phyloP scores from a whole-genome alignment of 2,113 vertebrate species.

The Calyptommatus sinebrachiatus region DNA sequence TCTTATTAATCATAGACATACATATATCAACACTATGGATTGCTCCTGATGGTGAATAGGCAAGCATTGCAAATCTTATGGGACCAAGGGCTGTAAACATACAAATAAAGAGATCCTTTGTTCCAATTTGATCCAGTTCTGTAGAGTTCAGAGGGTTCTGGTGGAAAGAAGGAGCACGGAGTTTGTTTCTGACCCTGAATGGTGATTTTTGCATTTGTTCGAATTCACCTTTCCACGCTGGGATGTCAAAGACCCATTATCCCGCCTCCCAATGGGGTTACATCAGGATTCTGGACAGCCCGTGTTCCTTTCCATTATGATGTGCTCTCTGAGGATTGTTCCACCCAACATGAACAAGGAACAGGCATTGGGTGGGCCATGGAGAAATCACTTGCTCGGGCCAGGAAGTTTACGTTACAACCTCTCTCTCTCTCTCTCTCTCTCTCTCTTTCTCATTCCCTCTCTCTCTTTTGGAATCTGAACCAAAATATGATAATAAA shows the following conservation, averaged over 20 bases:
- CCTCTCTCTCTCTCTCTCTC: constrained; percentile 11
- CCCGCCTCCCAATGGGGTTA: neutral
- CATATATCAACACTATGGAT: too few species aligned
- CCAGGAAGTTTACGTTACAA: constrained; percentile 12
- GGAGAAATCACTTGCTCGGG: neutral
- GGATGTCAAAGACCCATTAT: neutral
- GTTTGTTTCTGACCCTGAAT: neutral
- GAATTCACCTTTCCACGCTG: neutral
- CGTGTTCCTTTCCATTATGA: neutral
- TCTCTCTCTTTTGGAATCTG: constrained; percentile 42
- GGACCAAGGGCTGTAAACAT: too few species aligned
- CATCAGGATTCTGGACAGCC: neutral
- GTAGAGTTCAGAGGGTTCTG: too few species aligned
- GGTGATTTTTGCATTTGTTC: too few species aligned
- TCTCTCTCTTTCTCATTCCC: neutral
- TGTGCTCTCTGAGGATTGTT: too few species aligned
- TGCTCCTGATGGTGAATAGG: too few species aligned
- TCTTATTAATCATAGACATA: too few species aligned
- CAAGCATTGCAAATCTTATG: too few species aligned
- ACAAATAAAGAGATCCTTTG: too few species aligned
- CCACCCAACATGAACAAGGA: neutral
- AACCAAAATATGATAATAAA: constrained; percentile 51
- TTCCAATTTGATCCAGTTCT: too few species aligned
- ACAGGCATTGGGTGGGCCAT: neutral
- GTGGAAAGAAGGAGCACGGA: too few species aligned